Percentiles rank a stretch among this genome's conserved stretches.
phyloP scores from a whole-genome alignment of 2,797 vertebrate genomes.

The Kryptopterus vitreolus region DNA sequence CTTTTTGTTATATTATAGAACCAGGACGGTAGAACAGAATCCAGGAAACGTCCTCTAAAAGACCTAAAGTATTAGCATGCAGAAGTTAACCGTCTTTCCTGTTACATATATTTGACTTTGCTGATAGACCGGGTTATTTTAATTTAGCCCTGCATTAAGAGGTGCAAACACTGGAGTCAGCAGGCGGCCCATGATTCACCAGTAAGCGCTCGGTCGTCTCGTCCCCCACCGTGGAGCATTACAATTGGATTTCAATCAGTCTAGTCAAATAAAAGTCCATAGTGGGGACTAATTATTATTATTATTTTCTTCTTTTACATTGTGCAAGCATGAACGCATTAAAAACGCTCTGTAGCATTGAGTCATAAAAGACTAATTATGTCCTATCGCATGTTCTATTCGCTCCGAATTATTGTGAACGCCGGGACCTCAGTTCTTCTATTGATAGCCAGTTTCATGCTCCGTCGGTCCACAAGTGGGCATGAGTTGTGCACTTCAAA shows the following conservation, averaged over 20 bases:
- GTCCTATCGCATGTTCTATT: slow-evolving; percentile 7
- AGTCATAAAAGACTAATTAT: slow-evolving; percentile 16
- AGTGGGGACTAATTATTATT: slow-evolving; percentile 1
- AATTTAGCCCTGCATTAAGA: slow-evolving; percentile 35
- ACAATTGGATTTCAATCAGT: slow-evolving; percentile 15
- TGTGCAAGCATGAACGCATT: background rate
- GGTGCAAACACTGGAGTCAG: slow-evolving; percentile 27
- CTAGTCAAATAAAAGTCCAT: slow-evolving; percentile 20
- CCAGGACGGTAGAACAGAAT: background rate
- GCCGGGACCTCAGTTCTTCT: background rate
- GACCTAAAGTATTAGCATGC: background rate
- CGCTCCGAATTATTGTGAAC: background rate
- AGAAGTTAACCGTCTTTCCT: background rate
- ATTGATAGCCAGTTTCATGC: slow-evolving; percentile 5
- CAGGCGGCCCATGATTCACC: slow-evolving; percentile 8
- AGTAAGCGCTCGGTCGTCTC: background rate
- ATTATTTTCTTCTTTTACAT: background rate
- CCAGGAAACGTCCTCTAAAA: slow-evolving; percentile 1
- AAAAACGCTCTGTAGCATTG: slow-evolving; percentile 8
- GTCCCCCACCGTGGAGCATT: background rate
- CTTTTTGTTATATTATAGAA: background rate
- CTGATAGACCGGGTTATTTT: slow-evolving; percentile 31
- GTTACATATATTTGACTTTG: slow-evolving; percentile 37
- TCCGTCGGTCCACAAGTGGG: slow-evolving; percentile 19
- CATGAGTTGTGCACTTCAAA: slow-evolving; percentile 12